phyloP scores from a whole-genome alignment of 2,888 invertebrate species.

The Meloe dianella region DNA sequence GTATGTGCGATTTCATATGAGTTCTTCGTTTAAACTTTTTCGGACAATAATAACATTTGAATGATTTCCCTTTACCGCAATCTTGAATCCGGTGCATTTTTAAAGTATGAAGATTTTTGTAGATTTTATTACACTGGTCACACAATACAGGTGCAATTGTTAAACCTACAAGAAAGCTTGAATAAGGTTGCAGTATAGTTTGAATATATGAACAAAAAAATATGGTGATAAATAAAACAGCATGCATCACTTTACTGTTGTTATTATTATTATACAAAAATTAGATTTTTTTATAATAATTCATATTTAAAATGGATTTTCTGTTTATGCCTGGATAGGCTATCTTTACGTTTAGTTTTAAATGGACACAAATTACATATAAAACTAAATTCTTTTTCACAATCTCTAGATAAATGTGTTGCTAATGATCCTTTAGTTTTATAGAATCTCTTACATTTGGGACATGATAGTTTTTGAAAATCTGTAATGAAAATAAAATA shows the following conservation, averaged over 20 bases:
- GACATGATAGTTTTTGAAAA: constrained; percentile 39
- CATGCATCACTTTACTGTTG: neutral
- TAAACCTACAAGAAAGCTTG: constrained; percentile 7
- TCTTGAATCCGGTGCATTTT: constrained; percentile 55
- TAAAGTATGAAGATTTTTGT: constrained; percentile 33
- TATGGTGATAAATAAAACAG: neutral
- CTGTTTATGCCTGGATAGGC: neutral
- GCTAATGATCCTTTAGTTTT: constrained; percentile 51
- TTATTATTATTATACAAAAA: neutral
- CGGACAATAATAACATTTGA: constrained; percentile 37
- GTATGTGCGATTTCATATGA: constrained; percentile 20
- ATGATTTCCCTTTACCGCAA: constrained; percentile 56
- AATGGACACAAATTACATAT: constrained; percentile 10
- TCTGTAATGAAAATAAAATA: constrained; percentile 15
- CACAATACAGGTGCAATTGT: constrained; percentile 2
- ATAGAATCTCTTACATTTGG: constrained; percentile 50
- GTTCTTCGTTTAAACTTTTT: constrained; percentile 13
- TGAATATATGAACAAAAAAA: neutral
- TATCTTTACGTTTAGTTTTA: constrained; percentile 13
- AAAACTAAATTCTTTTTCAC: constrained; percentile 48
- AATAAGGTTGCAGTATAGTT: neutral
- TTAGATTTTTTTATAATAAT: neutral
- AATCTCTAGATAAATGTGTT: constrained; percentile 56
- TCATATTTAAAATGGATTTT: neutral
- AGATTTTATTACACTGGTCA: constrained; percentile 15